Base-by-base conservation (phyloP, 2,113 vertebrate species). In the Rhinoptilus africanus region DNA sequence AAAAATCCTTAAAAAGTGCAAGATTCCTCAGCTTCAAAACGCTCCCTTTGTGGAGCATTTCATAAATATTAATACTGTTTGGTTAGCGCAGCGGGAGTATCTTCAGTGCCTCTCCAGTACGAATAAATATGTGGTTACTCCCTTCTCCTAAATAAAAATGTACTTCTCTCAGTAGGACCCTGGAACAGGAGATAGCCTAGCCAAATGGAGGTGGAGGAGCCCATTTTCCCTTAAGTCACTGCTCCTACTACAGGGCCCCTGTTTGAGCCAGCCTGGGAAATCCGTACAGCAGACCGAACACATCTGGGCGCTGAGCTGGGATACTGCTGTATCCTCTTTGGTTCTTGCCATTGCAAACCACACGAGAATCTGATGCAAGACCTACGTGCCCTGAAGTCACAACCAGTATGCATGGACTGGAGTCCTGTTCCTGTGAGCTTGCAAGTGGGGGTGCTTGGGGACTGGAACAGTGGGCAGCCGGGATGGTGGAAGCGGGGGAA, bases 61-160 rank as follows among this genome's bases (percentile, higher is more conserved):
- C 11, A 84, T 94, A 81, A 94, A 91, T 91, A 91, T 72, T 75
- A n/a, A 90, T 91, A 39, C 15, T 84, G 39, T 83, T 96, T 75
- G 68, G 56, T 84, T 90, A 51, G 64, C 64, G 37, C 71, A 86
- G 75, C 2, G 0, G 59, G 54, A 88, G 43, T 8, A 64, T 73
- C 74, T 83, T 93, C 71, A 69, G 15, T 77, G 30, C 79, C 43
- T 92, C 39, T 88, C 60, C 64, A 78, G 19, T 45, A 60, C 0
- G 0, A 88, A 86, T 67, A 92, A 74, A 81, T 84, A 37, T 1
- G 23, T 53, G 24, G 37, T 75, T 92, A 43, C 82, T 97, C 30
- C 37, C 18, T 88, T 41, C 45, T 85, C 50, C 9, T 75, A 43
- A 80, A 69, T 57, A 72, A 83, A 89, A 72, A 57, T 62, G 28